phyloP scores from a whole-genome alignment of 2,113 vertebrate species.

The Oceanites oceanicus region DNA sequence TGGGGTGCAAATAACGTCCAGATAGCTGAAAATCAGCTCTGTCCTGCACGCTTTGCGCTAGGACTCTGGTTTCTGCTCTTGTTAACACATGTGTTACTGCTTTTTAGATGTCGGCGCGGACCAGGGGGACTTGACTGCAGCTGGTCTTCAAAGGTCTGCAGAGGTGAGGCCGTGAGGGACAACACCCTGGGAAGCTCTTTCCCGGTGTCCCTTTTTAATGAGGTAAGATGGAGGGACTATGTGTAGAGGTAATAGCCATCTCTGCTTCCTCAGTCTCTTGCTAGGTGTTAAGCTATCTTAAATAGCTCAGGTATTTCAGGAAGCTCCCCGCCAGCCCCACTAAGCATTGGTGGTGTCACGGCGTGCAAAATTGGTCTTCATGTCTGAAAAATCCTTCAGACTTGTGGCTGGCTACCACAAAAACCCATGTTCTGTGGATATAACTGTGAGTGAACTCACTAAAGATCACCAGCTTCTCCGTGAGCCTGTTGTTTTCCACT shows the following conservation, averaged over 20 bases:
- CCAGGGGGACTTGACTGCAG: background rate
- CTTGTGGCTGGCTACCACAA: background rate
- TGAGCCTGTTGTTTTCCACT: accelerated
- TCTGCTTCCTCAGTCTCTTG: background rate
- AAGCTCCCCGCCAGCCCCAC: background rate
- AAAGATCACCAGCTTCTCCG: accelerated
- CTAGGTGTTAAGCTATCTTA: background rate
- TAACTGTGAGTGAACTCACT: background rate
- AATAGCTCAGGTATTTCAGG: background rate
- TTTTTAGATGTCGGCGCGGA: background rate
- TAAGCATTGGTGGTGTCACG: background rate
- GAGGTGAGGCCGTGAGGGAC: background rate
- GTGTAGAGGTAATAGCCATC: background rate
- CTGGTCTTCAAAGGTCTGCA: background rate
- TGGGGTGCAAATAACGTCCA: background rate
- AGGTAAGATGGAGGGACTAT: background rate
- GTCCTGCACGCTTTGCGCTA: background rate
- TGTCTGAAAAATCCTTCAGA: background rate
- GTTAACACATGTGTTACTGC: background rate
- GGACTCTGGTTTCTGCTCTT: background rate
- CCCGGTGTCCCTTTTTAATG: accelerated
- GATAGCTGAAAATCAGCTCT: background rate
- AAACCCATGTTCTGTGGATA: background rate
- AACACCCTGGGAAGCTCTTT: background rate
- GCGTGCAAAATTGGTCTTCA: background rate